phyloP scores from a whole-genome alignment of 1,140 invertebrate genomes.

The Aleiodes sp. region DNA sequence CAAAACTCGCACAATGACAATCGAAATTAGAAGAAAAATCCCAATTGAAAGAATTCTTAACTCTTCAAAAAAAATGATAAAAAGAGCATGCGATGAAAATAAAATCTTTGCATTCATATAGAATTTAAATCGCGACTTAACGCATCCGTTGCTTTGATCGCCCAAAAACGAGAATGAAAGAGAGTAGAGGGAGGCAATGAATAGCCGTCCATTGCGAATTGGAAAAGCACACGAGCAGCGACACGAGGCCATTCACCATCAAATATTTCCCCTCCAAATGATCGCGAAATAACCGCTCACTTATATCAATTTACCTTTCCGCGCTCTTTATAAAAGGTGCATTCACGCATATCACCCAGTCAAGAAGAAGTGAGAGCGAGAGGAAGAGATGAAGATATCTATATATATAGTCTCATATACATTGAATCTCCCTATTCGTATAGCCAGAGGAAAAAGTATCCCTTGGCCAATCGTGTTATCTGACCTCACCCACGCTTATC shows the following conservation, averaged over 20 bases:
- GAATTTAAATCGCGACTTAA: too few species aligned
- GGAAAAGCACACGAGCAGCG: too few species aligned
- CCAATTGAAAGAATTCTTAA: too few species aligned
- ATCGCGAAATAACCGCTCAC: constrained; percentile 67
- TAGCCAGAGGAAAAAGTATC: too few species aligned
- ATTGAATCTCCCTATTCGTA: constrained; percentile 42
- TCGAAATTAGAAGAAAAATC: too few species aligned
- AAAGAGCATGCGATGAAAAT: too few species aligned
- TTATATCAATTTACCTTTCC: constrained; percentile 65
- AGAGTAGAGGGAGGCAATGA: too few species aligned
- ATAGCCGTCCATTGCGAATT: constrained; percentile 8
- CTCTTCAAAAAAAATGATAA: too few species aligned
- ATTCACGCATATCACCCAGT: constrained; percentile 60
- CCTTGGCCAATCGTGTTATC: constrained; percentile 30
- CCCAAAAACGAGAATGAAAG: too few species aligned
- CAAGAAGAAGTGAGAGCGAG: neutral
- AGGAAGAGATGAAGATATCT: neutral
- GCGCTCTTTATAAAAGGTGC: constrained; percentile 60
- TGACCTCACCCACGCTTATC: constrained; percentile 53
- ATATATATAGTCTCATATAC: neutral
- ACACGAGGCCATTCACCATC: neutral
- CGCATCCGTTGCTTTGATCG: too few species aligned
- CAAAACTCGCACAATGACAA: too few species aligned
- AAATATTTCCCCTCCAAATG: constrained; percentile 51
- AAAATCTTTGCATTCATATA: too few species aligned